These are phyloP conservation scores for Helicorthomorpha holstii DNA, from an alignment of 1,140 invertebrate species.

Conservation along the genomic window DNA sequence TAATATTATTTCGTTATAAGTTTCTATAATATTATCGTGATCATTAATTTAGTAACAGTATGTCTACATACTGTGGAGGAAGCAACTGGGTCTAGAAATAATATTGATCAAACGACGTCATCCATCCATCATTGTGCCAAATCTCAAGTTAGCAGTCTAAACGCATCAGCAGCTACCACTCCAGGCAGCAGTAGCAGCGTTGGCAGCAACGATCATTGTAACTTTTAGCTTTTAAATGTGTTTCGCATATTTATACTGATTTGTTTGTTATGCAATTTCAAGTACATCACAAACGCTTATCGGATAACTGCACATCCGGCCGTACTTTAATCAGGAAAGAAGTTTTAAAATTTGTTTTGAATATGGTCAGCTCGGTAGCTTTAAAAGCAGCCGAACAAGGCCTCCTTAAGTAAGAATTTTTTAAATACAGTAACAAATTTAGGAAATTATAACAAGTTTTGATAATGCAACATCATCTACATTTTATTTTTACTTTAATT, in stretches of 20 bases:
- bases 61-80: no score
- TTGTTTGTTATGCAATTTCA: no score
- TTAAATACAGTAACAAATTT: not conserved
- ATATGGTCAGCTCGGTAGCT: constrained; percentile 32
- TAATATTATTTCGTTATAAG: no score
- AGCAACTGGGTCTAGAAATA: no score
- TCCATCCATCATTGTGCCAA: not conserved
- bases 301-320: constrained; percentile 7
- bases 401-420: constrained; percentile 28
- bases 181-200: constrained; percentile 19
- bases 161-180: constrained; percentile 10
- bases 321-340: constrained; percentile 28
- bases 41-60: no score
- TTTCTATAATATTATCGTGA: no score
- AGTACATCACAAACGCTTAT: no score
- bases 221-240: no score
- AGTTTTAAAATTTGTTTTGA: constrained; percentile 30
- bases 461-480: constrained; percentile 2
- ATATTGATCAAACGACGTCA: no score
- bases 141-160: not conserved
- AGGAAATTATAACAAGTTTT: constrained; percentile 5
- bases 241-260: no score
- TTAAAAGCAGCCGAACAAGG: constrained; percentile 34
- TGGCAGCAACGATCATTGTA: constrained; percentile 17
- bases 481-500: constrained; percentile 12